Evolutionary conservation across 2,888 invertebrate genomes (phyloP).

Genomic region (Schrankia costaestrigalis): DNA sequence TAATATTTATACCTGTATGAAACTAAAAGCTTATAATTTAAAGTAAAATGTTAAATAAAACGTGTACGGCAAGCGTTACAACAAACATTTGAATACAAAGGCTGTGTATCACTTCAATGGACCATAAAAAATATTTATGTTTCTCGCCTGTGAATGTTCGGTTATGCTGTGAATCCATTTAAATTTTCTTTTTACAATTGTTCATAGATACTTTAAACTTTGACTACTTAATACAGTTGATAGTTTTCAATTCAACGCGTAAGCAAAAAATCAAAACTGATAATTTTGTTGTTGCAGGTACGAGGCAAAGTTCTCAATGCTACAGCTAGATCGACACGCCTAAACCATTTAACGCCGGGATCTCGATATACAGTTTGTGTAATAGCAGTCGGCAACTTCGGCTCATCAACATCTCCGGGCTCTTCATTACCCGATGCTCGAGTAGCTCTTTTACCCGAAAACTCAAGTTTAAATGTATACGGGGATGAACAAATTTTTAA

Average conservation of each 20-base stretch:
- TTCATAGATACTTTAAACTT: conserved; percentile 45
- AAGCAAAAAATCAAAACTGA: neutral
- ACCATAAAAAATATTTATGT: conserved; percentile 80
- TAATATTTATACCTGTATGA: conserved; percentile 36
- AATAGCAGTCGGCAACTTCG: conserved; percentile 88
- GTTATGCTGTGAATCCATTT: conserved; percentile 64
- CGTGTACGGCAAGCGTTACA: conserved; percentile 62
- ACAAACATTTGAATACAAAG: conserved; percentile 78
- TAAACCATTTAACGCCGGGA: conserved; percentile 88
- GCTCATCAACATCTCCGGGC: conserved; percentile 64
- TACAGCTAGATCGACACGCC: conserved; percentile 85
- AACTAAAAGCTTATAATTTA: conserved; percentile 47
- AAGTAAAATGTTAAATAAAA: conserved; percentile 51
- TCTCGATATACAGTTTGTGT: conserved; percentile 93
- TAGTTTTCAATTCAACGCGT: conserved; percentile 10
- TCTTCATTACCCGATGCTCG: conserved; percentile 75
- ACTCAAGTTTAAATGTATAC: conserved; percentile 59
- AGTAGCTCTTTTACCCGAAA: conserved; percentile 65
- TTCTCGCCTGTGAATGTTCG: conserved; percentile 66
- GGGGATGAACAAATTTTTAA: conserved; percentile 82
- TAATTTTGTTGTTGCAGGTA: conserved; percentile 78
- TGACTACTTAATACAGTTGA: conserved; percentile 30
- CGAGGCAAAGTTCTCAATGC: conserved; percentile 88
- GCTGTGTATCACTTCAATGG: conserved; percentile 79
- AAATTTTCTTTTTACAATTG: conserved; percentile 63